Percentiles rank a stretch among this genome's conserved stretches.
These are phyloP conservation scores for Sinosuthora webbiana DNA, from an alignment of 2,113 vertebrate genomes.

Conservation along the genomic window DNA sequence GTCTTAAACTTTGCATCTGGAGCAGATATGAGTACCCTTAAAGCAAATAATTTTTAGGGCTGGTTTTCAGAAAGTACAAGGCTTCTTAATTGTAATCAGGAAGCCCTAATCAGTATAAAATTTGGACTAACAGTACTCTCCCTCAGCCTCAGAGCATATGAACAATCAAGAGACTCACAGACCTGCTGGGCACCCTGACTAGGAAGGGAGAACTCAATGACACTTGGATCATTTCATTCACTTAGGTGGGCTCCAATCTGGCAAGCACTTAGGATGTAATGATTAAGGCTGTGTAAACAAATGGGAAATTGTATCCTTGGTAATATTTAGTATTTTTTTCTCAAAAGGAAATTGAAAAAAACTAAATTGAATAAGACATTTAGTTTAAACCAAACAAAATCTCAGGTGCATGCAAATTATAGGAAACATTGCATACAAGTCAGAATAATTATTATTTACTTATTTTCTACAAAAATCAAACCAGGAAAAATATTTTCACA, in stretches of 20 bases:
- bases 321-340: slow-evolving; percentile 4
- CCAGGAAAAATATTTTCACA: not conserved
- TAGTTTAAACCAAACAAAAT: not conserved
- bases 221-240: slow-evolving; percentile 18
- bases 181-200: slow-evolving; percentile 10
- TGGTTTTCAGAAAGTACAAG: slow-evolving; percentile 16
- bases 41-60: not conserved
- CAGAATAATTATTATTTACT: not conserved
- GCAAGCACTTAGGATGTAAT: not conserved
- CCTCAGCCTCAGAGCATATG: not conserved
- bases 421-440: not conserved
- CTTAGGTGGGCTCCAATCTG: slow-evolving; percentile 5
- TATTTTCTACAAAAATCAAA: not conserved
- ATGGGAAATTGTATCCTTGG: not conserved
- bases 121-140: not conserved
- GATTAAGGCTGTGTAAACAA: slow-evolving; percentile 17
- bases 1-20: not conserved
- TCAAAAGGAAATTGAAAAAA: not conserved
- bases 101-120: not conserved
- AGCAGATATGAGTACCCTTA: not conserved
- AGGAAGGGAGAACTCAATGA: slow-evolving; percentile 9
- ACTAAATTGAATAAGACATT: not conserved
- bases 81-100: not conserved
- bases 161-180: not conserved
- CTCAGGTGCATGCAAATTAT: not conserved